phyloP scores from a whole-genome alignment of 2,797 vertebrate genomes.

The Gymnoscopelus microlampas region DNA sequence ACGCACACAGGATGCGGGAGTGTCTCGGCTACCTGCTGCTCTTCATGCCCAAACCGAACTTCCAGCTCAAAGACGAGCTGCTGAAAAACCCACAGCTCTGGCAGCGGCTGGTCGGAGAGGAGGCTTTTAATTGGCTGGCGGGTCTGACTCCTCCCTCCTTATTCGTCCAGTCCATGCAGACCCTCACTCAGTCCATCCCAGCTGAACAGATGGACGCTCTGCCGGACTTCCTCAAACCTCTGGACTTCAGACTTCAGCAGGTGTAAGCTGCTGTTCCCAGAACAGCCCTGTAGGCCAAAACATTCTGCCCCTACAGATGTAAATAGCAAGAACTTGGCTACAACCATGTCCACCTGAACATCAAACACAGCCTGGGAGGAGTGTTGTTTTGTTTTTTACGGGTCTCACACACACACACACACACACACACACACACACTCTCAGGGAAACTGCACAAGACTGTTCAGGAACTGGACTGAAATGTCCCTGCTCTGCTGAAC shows the following conservation, averaged over 20 bases:
- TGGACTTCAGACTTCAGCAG: slow-evolving; percentile 80
- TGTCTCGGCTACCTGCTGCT: slow-evolving; percentile 90
- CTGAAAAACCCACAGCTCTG: slow-evolving; percentile 79
- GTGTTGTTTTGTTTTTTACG: too few relatives aligned
- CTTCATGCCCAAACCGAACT: slow-evolving; percentile 80
- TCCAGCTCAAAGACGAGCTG: slow-evolving; percentile 71
- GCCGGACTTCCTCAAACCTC: slow-evolving; percentile 87
- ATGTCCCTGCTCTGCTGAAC: too few relatives aligned
- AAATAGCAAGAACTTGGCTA: too few relatives aligned
- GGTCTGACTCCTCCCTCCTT: slow-evolving; percentile 86
- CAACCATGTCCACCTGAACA: too few relatives aligned
- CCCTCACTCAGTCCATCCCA: slow-evolving; percentile 83
- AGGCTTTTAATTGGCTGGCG: slow-evolving; percentile 85
- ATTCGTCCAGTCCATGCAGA: slow-evolving; percentile 87
- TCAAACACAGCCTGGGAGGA: too few relatives aligned
- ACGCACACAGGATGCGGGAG: slow-evolving; percentile 71
- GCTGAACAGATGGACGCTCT: slow-evolving; percentile 83
- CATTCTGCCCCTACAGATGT: too few relatives aligned
- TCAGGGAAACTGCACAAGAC: too few relatives aligned
- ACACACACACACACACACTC: too few relatives aligned
- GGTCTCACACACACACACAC: too few relatives aligned
- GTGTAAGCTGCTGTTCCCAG: neutral
- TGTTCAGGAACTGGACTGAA: too few relatives aligned
- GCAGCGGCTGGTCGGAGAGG: slow-evolving; percentile 85
- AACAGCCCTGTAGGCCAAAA: too few relatives aligned